phyloP scores from a whole-genome alignment of 2,888 invertebrate genomes.

The Stenurella melanura region DNA sequence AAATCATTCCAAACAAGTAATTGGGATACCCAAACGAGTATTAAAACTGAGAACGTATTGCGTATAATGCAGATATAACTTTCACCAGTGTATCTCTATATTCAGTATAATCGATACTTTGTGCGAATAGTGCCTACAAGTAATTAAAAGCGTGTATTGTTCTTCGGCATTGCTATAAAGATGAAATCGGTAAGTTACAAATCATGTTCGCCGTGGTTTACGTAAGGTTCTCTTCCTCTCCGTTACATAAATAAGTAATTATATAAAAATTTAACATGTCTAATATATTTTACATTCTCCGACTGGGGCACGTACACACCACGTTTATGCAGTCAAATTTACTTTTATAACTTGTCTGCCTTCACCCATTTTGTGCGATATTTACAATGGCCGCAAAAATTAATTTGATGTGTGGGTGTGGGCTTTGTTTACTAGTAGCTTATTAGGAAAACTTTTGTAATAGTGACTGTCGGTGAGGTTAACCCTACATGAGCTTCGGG shows the following conservation, averaged over 20 bases:
- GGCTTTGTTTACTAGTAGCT: neutral
- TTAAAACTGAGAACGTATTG: slow-evolving; percentile 13
- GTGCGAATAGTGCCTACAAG: slow-evolving; percentile 42
- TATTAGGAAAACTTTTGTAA: neutral
- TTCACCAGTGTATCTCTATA: slow-evolving; percentile 50
- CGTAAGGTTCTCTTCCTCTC: slow-evolving; percentile 8
- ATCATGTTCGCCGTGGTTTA: neutral
- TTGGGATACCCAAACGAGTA: slow-evolving; percentile 31
- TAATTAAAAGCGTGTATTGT: slow-evolving; percentile 44
- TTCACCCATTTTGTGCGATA: slow-evolving; percentile 9
- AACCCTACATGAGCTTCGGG: too few species aligned
- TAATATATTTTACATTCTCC: slow-evolving; percentile 13
- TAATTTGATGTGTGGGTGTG: neutral
- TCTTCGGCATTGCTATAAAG: slow-evolving; percentile 39
- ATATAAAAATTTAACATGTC: slow-evolving; percentile 13
- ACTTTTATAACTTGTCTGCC: slow-evolving; percentile 12
- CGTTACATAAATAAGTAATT: neutral
- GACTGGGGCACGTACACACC: neutral
- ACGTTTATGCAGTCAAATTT: neutral
- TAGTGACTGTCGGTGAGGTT: neutral
- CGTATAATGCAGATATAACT: slow-evolving; percentile 42
- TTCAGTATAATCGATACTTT: slow-evolving; percentile 45
- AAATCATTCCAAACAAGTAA: neutral
- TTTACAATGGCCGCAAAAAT: neutral
- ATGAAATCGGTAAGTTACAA: slow-evolving; percentile 53